phyloP scores from a whole-genome alignment of 2,113 vertebrate species.

The Onychostoma macrolepis region DNA sequence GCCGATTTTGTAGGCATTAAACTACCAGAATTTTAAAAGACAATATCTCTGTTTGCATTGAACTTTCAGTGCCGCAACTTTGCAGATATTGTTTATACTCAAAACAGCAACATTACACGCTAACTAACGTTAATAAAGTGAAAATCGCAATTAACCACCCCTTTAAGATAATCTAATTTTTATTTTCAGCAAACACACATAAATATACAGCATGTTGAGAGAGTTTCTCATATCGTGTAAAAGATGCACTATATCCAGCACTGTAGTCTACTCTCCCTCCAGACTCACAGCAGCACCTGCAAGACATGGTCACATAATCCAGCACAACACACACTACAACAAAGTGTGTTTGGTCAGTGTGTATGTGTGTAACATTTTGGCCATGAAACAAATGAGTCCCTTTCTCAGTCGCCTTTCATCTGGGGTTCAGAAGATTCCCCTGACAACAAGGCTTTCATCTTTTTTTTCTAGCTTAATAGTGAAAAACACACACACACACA shows the following conservation, averaged over 20 bases:
- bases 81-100: too few species aligned
- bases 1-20: too few species aligned
- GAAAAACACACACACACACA: conserved; percentile 31
- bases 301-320: neutral
- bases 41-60: too few species aligned
- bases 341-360: conserved; percentile 12
- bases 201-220: neutral
- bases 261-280: neutral
- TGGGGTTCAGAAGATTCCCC: conserved; percentile 49
- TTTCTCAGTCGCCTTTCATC: conserved; percentile 52
- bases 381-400: conserved; percentile 44
- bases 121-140: too few species aligned
- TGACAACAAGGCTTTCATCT: conserved; percentile 52
- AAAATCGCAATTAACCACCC: too few species aligned
- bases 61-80: too few species aligned
- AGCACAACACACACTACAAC: neutral
- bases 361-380: conserved; percentile 12
- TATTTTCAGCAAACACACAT: neutral
- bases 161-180: neutral
- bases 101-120: too few species aligned
- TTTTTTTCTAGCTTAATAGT: conserved; percentile 36
- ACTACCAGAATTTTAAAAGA: too few species aligned
- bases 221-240: neutral
- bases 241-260: neutral
- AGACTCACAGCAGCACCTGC: conserved; percentile 2